Conservation (phyloP, 2,888 invertebrate species). For the Baronia brevicornis region DNA sequence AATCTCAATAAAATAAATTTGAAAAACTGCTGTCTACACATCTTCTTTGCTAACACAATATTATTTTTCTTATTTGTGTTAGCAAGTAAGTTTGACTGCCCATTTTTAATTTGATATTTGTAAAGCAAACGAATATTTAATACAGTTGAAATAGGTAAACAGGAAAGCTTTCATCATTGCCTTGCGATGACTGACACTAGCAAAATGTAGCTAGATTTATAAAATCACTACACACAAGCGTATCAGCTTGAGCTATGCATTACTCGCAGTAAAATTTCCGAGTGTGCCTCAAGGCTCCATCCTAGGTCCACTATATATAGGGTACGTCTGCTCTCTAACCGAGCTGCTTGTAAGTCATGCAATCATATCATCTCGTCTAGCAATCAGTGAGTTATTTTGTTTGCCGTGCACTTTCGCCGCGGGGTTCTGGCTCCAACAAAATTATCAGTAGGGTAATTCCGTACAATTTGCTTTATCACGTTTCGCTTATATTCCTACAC, state of each 20-base stretch:
- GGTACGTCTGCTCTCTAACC: slow-evolving; percentile 21
- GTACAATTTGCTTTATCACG: slow-evolving; percentile 26
- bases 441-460: slow-evolving; percentile 41
- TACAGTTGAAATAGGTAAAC: slow-evolving; percentile 12
- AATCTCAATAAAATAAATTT: too few species aligned
- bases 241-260: slow-evolving; percentile 25
- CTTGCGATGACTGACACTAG: too few species aligned
- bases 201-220: slow-evolving; percentile 7
- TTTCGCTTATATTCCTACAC: slow-evolving; percentile 12
- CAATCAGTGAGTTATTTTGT: slow-evolving; percentile 60
- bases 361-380: slow-evolving; percentile 44
- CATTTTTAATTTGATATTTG: too few species aligned
- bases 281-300: slow-evolving; percentile 43
- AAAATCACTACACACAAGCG: slow-evolving; percentile 1
- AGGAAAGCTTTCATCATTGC: too few species aligned
- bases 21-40: too few species aligned
- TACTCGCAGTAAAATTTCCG: slow-evolving; percentile 31
- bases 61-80: too few species aligned
- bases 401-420: slow-evolving; percentile 43
- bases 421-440: slow-evolving; percentile 34
- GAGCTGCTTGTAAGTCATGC: slow-evolving; percentile 28
- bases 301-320: slow-evolving; percentile 37
- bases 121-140: slow-evolving; percentile 7
- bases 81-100: too few species aligned
- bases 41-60: too few species aligned